Percentiles rank a stretch among this genome's conserved stretches.
These are phyloP conservation scores for Tenthredo scrophulariae DNA, from an alignment of 2,888 invertebrate genomes.

Conservation along the genomic window DNA sequence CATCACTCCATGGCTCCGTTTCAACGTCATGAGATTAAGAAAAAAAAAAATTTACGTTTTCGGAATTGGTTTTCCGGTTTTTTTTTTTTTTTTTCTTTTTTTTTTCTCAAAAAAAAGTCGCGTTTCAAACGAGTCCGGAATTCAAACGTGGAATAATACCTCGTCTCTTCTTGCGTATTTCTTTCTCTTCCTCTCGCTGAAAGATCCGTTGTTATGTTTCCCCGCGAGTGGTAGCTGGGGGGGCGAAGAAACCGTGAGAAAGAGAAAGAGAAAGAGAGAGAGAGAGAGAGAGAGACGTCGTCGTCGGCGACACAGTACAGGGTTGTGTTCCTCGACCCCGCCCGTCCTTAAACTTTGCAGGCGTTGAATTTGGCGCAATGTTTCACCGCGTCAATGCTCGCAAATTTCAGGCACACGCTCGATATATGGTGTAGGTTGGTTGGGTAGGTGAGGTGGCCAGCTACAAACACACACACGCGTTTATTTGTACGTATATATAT, in stretches of 20 bases:
- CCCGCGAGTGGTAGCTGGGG: background rate
- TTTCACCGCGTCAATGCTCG: slow-evolving; percentile 21
- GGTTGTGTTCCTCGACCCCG: slow-evolving; percentile 26
- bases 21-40: background rate
- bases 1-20: background rate
- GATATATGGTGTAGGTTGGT: background rate
- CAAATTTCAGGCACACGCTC: slow-evolving; percentile 19
- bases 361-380: slow-evolving; percentile 33
- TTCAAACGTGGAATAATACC: too few relatives aligned
- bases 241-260: background rate
- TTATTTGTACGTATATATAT: too few relatives aligned
- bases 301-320: background rate
- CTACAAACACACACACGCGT: background rate
- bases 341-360: slow-evolving; percentile 29
- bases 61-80: too few relatives aligned
- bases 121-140: too few relatives aligned
- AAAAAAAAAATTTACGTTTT: too few relatives aligned
- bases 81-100: too few relatives aligned
- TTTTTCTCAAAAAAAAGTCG: too few relatives aligned
- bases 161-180: too few relatives aligned
- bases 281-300: background rate
- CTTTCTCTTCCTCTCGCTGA: background rate
- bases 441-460: background rate
- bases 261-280: background rate
- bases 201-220: slow-evolving; percentile 5